phyloP scores from a whole-genome alignment of 2,888 invertebrate genomes.

The Stegana nigrithorax region DNA sequence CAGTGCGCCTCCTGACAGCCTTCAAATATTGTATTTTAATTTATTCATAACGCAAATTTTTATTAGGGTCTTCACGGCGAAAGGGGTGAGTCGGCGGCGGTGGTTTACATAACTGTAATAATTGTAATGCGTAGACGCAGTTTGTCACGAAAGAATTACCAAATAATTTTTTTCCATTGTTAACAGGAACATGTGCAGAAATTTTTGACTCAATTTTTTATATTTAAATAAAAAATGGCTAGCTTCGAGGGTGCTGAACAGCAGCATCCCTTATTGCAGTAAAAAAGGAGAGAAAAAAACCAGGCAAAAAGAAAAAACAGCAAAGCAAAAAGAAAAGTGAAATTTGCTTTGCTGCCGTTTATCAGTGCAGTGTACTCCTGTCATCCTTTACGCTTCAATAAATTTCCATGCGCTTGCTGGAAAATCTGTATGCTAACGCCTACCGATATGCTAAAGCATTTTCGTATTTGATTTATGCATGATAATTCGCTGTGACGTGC shows the following conservation, averaged over 20 bases:
- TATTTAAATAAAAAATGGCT: constrained; percentile 3
- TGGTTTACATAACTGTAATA: constrained; percentile 25
- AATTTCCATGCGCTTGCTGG: constrained; percentile 33
- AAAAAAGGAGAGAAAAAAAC: background rate
- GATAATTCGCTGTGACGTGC: constrained; percentile 64
- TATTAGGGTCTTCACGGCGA: constrained; percentile 42
- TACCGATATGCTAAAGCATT: constrained; percentile 52
- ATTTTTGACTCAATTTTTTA: constrained; percentile 16
- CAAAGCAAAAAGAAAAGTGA: background rate
- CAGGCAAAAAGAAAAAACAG: too few species aligned
- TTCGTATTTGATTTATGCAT: constrained; percentile 65
- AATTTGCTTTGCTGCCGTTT: constrained; percentile 25
- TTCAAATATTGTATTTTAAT: constrained; percentile 54
- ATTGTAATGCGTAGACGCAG: constrained; percentile 2
- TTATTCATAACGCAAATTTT: constrained; percentile 61
- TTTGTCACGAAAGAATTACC: constrained; percentile 31
- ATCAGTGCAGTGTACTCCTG: constrained; percentile 18
- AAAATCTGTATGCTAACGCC: constrained; percentile 15
- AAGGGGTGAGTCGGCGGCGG: constrained; percentile 17
- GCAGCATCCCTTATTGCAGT: constrained; percentile 6
- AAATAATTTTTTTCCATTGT: constrained; percentile 36
- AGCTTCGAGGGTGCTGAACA: background rate
- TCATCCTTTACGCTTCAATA: constrained; percentile 41
- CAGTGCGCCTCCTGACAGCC: constrained; percentile 49
- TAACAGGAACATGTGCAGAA: constrained; percentile 14